Evolutionary conservation across 2,113 vertebrate species (phyloP), one percentile per base, ranked within the genome.

Genomic region (Tachuris rubrigastra): DNA sequence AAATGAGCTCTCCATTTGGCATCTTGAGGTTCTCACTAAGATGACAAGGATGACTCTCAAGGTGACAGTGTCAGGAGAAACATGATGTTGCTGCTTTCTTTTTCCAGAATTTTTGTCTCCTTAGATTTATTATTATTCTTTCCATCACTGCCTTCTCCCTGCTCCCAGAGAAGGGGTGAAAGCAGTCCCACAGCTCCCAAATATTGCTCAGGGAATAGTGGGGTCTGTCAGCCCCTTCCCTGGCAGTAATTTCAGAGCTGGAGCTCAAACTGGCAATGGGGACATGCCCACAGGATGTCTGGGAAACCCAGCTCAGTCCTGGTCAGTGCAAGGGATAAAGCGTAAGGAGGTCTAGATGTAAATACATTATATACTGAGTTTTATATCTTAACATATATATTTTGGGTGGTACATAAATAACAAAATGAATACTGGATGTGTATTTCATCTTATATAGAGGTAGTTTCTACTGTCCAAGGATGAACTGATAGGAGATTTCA

Each of bases 241-340:
- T 1, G 0, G 21, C 0, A 1, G 7, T 6, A 39, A 28, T 58
- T 21, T 21, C 20, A 20, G 37, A 14, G 13, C 39, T 85, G 71
- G 71, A 63, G 10, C 22, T 79, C 78, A 78, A 41, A 8, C 11
- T n/a, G 8, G 14, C n/a, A 53, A 17, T 21, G 41, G 16, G 2
- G 13, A 33, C 14, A 35, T 23, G 60, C n/a, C 37, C 12, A 1
- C 0, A 2, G 23, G 22, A 8, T 2, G 1, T 6, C 44, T 56
- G 55, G 11, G 22, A 14, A 81, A 42, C 33, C 4, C 31, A 59
- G 9, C 11, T 50, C 31, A 73, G 31, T 30, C 58, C 49, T 0
- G 0, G 14, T 59, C 52, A 16, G n/a, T 19, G 7, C 8, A 30
- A 55, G 10, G 5, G 19, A 6, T 24, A 67, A 67, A 52, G 9